phyloP scores from a whole-genome alignment of 2,888 invertebrate species.

The Tricholauxania praeusta region DNA sequence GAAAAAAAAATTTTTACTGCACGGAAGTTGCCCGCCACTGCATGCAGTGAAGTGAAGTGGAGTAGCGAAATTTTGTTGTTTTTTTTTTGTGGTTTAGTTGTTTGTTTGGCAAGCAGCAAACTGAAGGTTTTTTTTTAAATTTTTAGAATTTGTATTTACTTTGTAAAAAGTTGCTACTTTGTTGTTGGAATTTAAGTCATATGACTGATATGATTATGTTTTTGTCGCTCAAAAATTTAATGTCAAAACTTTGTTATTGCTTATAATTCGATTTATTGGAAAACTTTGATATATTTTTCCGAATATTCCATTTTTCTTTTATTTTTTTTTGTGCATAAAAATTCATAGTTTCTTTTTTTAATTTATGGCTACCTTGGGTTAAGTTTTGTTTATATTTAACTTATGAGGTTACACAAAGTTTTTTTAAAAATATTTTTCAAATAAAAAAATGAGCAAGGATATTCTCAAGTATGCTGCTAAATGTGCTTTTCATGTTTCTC shows the following conservation, averaged over 20 bases:
- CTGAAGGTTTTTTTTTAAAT: not conserved
- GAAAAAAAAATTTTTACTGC: not conserved
- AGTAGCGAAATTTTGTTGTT: too few relatives aligned
- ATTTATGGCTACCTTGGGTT: too few relatives aligned
- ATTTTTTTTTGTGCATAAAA: too few relatives aligned
- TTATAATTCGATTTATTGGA: slow-evolving; percentile 19
- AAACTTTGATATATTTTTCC: not conserved
- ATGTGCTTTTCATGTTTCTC: too few relatives aligned
- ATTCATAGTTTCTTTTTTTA: too few relatives aligned
- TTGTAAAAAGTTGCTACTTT: not conserved
- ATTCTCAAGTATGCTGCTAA: too few relatives aligned
- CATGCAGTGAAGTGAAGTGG: not conserved
- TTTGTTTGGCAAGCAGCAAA: not conserved
- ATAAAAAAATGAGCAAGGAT: too few relatives aligned
- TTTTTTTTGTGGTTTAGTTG: slow-evolving; percentile 9
- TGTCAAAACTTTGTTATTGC: slow-evolving; percentile 20
- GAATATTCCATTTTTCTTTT: too few relatives aligned
- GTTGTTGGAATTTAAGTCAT: slow-evolving; percentile 15
- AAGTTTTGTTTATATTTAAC: too few relatives aligned
- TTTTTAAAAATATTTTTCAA: too few relatives aligned
- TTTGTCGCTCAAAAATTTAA: not conserved
- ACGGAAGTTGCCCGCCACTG: slow-evolving; percentile 15
- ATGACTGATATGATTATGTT: slow-evolving; percentile 4
- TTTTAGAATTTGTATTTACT: not conserved
- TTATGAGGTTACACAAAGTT: too few relatives aligned